Percentiles rank a stretch among this genome's conserved stretches.
Conservation (phyloP, 2,888 invertebrate genomes). For the Chymomyza fuscimana region DNA sequence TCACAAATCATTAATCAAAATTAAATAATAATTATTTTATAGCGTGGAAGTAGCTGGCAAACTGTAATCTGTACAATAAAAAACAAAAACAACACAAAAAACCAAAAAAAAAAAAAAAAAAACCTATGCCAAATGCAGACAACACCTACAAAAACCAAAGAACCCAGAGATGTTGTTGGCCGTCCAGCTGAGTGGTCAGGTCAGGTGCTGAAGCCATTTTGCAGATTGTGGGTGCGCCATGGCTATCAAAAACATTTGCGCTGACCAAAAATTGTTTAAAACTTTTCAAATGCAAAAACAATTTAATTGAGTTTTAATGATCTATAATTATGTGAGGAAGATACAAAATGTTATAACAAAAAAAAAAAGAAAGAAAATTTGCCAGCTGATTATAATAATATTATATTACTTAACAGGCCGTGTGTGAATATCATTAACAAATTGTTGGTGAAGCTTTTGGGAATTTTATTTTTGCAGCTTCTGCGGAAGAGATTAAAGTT, state of each 20-base stretch:
- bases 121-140: slow-evolving; percentile 9
- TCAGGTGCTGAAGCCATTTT: slow-evolving; percentile 6
- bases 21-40: slow-evolving; percentile 68
- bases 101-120: slow-evolving; percentile 27
- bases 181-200: slow-evolving; percentile 3
- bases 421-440: slow-evolving; percentile 57
- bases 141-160: slow-evolving; percentile 1
- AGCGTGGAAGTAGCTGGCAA: slow-evolving; percentile 7
- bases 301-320: slow-evolving; percentile 72
- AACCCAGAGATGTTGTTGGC: not conserved
- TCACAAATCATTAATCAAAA: slow-evolving; percentile 73
- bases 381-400: slow-evolving; percentile 32
- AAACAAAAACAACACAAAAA: slow-evolving; percentile 38
- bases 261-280: slow-evolving; percentile 24
- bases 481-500: not conserved
- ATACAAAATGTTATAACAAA: not conserved
- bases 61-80: not conserved
- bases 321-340: slow-evolving; percentile 62
- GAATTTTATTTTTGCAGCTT: not conserved
- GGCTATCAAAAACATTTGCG: slow-evolving; percentile 42
- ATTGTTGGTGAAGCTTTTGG: not conserved
- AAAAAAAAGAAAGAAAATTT: slow-evolving; percentile 28
- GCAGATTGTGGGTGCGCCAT: slow-evolving; percentile 12
- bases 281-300: slow-evolving; percentile 32
- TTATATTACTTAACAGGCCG: slow-evolving; percentile 54